Conservation (phyloP, 2,888 invertebrate genomes). For the Dinocampus coccinellae region DNA sequence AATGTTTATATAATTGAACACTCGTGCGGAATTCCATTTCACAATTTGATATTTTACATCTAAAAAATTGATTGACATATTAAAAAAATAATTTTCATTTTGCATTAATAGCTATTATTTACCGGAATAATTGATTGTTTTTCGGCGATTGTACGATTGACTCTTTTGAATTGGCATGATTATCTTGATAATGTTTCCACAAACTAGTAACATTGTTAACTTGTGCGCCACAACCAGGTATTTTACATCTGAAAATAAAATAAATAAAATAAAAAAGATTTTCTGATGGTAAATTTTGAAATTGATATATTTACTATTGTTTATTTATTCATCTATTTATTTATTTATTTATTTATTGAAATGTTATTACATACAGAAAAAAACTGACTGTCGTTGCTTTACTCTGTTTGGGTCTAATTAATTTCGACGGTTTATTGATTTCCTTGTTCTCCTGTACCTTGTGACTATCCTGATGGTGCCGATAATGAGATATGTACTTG, state of each 20-base stretch:
- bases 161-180: constrained; percentile 64
- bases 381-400: constrained; percentile 65
- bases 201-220: constrained; percentile 62
- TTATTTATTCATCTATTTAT: neutral
- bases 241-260: constrained; percentile 58
- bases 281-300: too few species aligned
- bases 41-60: constrained; percentile 63
- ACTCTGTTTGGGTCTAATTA: constrained; percentile 56
- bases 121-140: constrained; percentile 61
- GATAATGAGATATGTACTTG: constrained; percentile 67
- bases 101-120: constrained; percentile 29
- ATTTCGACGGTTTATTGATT: constrained; percentile 54
- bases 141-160: constrained; percentile 56
- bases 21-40: constrained; percentile 59
- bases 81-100: constrained; percentile 4
- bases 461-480: constrained; percentile 68
- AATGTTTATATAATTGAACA: constrained; percentile 62
- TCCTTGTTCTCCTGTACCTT: constrained; percentile 55
- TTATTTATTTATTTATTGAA: neutral
- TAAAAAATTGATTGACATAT: constrained; percentile 44
- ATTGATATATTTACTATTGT: neutral
- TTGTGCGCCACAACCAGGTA: constrained; percentile 66
- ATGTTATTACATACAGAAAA: constrained; percentile 59
- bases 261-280: neutral
- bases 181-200: constrained; percentile 67